Evolutionary conservation across 1,140 invertebrate species (phyloP).

Genomic region (Microplitis demolitor): DNA sequence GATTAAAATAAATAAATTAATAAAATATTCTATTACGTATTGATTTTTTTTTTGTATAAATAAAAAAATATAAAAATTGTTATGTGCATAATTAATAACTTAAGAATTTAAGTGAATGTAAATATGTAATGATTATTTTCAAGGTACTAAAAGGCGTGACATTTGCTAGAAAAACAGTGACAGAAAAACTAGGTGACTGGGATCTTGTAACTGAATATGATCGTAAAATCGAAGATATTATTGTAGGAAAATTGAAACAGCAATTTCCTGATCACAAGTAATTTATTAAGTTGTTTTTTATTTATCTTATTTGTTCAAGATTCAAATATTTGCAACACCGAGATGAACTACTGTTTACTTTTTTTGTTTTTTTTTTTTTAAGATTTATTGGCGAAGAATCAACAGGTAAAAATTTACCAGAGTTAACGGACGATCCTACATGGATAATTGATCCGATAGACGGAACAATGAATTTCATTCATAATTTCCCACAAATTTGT

Average conservation of each 20-base stretch:
- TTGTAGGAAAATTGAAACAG: slow-evolving; percentile 69
- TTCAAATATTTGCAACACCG: too few relatives aligned
- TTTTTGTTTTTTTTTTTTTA: not conserved
- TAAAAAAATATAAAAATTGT: too few relatives aligned
- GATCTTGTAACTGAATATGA: slow-evolving; percentile 87
- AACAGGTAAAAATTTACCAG: slow-evolving; percentile 64
- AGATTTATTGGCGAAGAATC: slow-evolving; percentile 89
- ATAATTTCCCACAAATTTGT: slow-evolving; percentile 68
- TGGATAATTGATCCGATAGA: slow-evolving; percentile 90
- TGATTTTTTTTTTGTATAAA: too few relatives aligned
- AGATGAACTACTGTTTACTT: not conserved
- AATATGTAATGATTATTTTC: slow-evolving; percentile 26
- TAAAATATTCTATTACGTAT: too few relatives aligned
- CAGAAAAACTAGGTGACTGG: slow-evolving; percentile 68
- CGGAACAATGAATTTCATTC: slow-evolving; percentile 77
- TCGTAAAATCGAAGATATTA: slow-evolving; percentile 76
- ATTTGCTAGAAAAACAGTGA: slow-evolving; percentile 61
- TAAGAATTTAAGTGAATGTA: too few relatives aligned
- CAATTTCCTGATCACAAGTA: slow-evolving; percentile 78
- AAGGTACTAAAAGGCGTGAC: slow-evolving; percentile 67
- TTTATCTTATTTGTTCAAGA: too few relatives aligned
- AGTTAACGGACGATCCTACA: slow-evolving; percentile 80
- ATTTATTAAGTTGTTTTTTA: too few relatives aligned
- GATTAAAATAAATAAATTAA: too few relatives aligned
- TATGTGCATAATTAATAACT: too few relatives aligned